Percentiles rank a stretch among this genome's conserved stretches.
These are phyloP conservation scores for Belonocnema kinseyi DNA, from an alignment of 1,140 invertebrate species.

Conservation along the genomic window DNA sequence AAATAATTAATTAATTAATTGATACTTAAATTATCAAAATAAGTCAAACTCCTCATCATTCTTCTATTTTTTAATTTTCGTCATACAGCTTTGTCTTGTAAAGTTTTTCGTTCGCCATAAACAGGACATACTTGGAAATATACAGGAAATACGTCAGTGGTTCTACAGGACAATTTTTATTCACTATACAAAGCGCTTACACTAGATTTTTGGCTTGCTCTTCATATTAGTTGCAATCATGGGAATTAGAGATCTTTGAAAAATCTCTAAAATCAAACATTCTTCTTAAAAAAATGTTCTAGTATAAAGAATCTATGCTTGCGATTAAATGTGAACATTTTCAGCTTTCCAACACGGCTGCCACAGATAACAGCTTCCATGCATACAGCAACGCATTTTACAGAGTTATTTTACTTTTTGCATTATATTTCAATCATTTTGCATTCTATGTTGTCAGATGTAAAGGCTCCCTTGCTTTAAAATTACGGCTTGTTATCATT, in stretches of 20 bases:
- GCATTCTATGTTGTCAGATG: slow-evolving; percentile 13
- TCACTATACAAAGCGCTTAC: slow-evolving; percentile 15
- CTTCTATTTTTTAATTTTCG: neutral
- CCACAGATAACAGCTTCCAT: slow-evolving; percentile 9
- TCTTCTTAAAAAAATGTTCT: too few species aligned
- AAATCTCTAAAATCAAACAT: too few species aligned
- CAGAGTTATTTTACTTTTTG: slow-evolving; percentile 6
- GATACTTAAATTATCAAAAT: too few species aligned
- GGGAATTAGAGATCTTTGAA: too few species aligned
- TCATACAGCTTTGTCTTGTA: slow-evolving; percentile 1
- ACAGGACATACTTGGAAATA: neutral
- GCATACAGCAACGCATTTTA: neutral
- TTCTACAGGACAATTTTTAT: slow-evolving; percentile 8
- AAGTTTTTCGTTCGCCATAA: slow-evolving; percentile 12
- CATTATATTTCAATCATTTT: slow-evolving; percentile 5
- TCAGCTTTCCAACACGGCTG: slow-evolving; percentile 11
- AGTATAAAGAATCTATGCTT: neutral
- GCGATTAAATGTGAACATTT: neutral
- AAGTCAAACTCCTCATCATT: slow-evolving; percentile 30
- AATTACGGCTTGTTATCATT: slow-evolving; percentile 22
- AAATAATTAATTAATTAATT: too few species aligned
- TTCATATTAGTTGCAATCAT: neutral
- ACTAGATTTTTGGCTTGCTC: slow-evolving; percentile 8
- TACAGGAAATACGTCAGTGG: neutral
- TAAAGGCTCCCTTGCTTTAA: neutral